Conservation (phyloP, 2,797 vertebrate species). For the Merluccius polli region DNA sequence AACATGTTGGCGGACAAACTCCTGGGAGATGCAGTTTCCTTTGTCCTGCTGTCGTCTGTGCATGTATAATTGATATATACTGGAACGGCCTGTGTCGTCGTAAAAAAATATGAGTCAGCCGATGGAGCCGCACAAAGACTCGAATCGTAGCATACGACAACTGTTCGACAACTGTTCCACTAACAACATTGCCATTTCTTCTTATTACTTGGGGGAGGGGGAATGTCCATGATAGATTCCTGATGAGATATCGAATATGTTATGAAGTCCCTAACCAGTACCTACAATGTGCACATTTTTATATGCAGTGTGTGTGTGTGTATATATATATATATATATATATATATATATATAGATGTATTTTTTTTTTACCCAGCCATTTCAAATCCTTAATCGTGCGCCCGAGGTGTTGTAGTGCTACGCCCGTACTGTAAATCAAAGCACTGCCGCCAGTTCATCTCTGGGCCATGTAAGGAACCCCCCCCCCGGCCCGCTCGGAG, state of each 20-base stretch:
- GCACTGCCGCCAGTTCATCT: conserved; percentile 10
- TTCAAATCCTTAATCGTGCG: conserved; percentile 11
- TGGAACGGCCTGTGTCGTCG: background rate
- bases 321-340: conserved; percentile 1
- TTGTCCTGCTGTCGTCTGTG: conserved; percentile 12
- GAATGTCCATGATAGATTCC: conserved; percentile 4
- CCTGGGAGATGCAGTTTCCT: conserved; percentile 18
- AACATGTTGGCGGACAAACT: conserved; percentile 17
- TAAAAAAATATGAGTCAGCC: background rate
- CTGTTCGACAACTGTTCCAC: too few species aligned
- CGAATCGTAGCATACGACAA: too few species aligned
- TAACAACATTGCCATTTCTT: background rate
- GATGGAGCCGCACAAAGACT: too few species aligned
- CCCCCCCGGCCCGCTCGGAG: conserved; percentile 8
- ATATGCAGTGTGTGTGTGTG: too few species aligned
- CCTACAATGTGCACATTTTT: background rate
- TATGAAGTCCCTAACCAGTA: conserved; percentile 17
- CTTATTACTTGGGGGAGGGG: background rate
- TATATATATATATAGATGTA: background rate
- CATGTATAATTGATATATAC: conserved; percentile 7
- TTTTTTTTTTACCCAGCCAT: background rate
- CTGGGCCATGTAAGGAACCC: conserved; percentile 26
- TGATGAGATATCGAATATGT: conserved; percentile 33
- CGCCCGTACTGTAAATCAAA: conserved; percentile 31
- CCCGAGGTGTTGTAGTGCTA: conserved; percentile 17